Evolutionary conservation across 2,888 invertebrate genomes (phyloP), one percentile per base, ranked within the genome.

Genomic region (Clitarchus hookeri): DNA sequence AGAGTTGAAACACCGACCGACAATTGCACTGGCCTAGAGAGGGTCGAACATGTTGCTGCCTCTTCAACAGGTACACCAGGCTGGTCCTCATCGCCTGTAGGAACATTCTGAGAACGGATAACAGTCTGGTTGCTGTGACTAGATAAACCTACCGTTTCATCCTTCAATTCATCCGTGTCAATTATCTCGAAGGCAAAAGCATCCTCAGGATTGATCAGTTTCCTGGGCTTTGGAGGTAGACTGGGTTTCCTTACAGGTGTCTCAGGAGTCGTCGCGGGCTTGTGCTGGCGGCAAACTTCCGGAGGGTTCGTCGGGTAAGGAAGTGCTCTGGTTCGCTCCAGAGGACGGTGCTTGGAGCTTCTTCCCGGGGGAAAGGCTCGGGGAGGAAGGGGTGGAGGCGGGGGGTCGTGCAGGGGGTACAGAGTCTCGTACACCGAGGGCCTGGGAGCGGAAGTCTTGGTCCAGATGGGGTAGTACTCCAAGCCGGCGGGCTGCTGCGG

Each of bases 101-200:
- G 78, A 78, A 78, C 78, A 78, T 78, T 78, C n/a, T 78, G n/a
- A 25, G 78, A 12, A 26, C 11, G 25, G 26, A 1, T 26, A 25
- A 78, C n/a, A 78, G n/a, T 78, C n/a, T 78, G n/a, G n/a, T n/a
- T 78, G 78, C 78, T 78, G 19, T 82, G 82, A 83, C 85, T 85
- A 83, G 85, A 85, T 54, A 36, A 48, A 48, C 83, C 82, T 27
- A 80, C 80, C n/a, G 48, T 36, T 44, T 78, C 80, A n/a, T 44
- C 85, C 11, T 54, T 23, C 23, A 86, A 54, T 90, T 97, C 97
- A 90, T 97, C 97, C 19, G 95, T 96, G 90, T 97, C 97, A 87
- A 97, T 95, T 87, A 97, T 94, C 91, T 97, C 97, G 91, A 97
- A 97, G 88, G 95, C 95, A 90, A 97, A 97, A 84, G 95, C 95